Evolutionary conservation across 2,888 invertebrate species (phyloP).

Genomic region (Celastrina argiolus): DNA sequence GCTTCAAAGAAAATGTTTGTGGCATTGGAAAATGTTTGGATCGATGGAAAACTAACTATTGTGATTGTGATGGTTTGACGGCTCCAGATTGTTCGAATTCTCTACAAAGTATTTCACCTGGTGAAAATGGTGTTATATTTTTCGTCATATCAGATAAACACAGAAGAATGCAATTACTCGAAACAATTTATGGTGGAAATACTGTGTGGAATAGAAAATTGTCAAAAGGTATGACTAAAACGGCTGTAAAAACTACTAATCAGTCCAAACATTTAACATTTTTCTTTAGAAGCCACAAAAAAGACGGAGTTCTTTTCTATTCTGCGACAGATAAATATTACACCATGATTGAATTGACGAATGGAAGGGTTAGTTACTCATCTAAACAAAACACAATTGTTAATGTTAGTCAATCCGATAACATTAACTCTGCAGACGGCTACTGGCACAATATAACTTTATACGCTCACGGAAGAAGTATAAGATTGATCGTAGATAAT

Average conservation of each 20-base stretch:
- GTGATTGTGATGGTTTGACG: constrained; percentile 83
- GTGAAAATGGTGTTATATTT: constrained; percentile 86
- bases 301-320: constrained; percentile 89
- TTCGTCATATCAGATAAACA: constrained; percentile 90
- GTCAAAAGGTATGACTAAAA: constrained; percentile 48
- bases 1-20: constrained; percentile 76
- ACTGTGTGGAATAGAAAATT: constrained; percentile 80
- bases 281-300: constrained; percentile 87
- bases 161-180: constrained; percentile 90
- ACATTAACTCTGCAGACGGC: constrained; percentile 84
- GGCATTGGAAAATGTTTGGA: constrained; percentile 86
- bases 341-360: constrained; percentile 86
- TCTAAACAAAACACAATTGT: constrained; percentile 88
- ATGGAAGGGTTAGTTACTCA: constrained; percentile 87
- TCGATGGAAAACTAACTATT: constrained; percentile 87
- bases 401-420: constrained; percentile 86
- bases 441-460: constrained; percentile 93
- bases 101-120: constrained; percentile 87
- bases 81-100: constrained; percentile 89
- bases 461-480: constrained; percentile 81
- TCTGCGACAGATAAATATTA: constrained; percentile 92
- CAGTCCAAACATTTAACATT: constrained; percentile 87
- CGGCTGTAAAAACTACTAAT: constrained; percentile 51
- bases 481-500: constrained; percentile 85
- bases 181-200: constrained; percentile 85